Evolutionary conservation across 2,797 vertebrate species (phyloP), one percentile per base, ranked within the genome.

Genomic region (Coregonus ussuriensis): DNA sequence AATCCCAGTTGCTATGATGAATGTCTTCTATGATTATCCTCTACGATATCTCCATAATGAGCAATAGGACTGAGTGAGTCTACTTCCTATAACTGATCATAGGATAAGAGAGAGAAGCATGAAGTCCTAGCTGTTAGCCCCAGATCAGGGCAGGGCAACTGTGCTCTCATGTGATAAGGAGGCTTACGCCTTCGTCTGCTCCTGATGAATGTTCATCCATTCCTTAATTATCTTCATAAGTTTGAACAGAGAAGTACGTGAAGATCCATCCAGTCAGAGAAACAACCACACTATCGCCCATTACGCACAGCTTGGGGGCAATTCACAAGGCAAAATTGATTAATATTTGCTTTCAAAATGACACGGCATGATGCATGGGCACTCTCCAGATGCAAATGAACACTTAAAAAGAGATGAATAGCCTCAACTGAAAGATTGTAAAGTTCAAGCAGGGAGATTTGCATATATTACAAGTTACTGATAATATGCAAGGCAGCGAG

Each of bases 291-390:
- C 89, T 84, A 88, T 87, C 82, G 86, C 93, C 94, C 92, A 91
- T 94, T 90, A 92, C 86, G 85, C 84, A 90, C 91, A 81, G 91
- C 88, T 88, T 90, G 71, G 79, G 83, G 90, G 93, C 94, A 91
- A 95, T 94, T 93, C 95, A 87, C 92, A 92, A 93, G 92, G 90
- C 94, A 97, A 98, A 98, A 98, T 97, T 98, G 97, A 99, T 99
- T 98, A 99, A 99, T 98, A 99, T 99, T 99, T 98, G 97, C 98
- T 97, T 97, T 98, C 97, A 97, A 96, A 97, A 98, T 98, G 97
- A 98, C 97, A 99, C 89, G 79, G 93, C 87, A 94, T 99, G 98
- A 99, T 99, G 94, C 97, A 99, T 98, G 96, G 95, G 94, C 90
- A 94, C 96, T 94, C 95, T 96, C 95, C 94, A 93, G 94, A 96